Evolutionary conservation across 2,113 vertebrate genomes (phyloP).

Genomic region (Pterocles burchelli): DNA sequence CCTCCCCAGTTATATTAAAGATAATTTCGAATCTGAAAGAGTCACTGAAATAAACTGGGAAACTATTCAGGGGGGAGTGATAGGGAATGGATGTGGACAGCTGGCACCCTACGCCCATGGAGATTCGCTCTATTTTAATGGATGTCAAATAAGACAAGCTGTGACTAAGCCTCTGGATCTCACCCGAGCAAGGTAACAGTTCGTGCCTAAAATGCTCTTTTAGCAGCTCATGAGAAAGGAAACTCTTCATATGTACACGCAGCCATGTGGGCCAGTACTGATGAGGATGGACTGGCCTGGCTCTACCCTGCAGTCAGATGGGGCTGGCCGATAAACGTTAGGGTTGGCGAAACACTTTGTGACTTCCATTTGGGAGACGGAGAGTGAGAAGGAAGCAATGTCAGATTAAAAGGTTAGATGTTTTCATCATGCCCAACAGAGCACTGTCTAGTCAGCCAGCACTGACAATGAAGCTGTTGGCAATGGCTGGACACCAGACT

Average conservation of each 20-base stretch:
- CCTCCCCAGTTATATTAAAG: constrained; percentile 95
- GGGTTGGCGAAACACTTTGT: neutral
- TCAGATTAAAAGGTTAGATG: constrained; percentile 44
- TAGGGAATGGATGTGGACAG: constrained; percentile 96
- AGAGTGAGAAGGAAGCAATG: neutral
- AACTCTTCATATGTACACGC: neutral
- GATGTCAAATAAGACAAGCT: constrained; percentile 95
- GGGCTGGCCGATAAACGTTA: neutral
- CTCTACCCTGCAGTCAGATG: neutral
- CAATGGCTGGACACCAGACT: constrained; percentile 24
- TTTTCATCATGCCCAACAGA: constrained; percentile 2
- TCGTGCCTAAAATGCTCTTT: neutral
- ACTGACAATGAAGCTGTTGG: constrained; percentile 21
- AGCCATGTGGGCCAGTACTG: neutral
- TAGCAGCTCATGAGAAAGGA: neutral
- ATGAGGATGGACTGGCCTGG: neutral
- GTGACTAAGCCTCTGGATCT: constrained; percentile 95
- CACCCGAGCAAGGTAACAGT: constrained; percentile 91
- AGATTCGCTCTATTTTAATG: constrained; percentile 96
- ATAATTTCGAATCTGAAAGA: constrained; percentile 94
- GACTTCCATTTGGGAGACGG: neutral
- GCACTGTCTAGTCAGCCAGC: neutral
- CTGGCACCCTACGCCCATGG: constrained; percentile 95
- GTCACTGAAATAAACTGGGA: constrained; percentile 96
- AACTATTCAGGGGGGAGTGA: constrained; percentile 91